Percentiles rank a stretch among this genome's conserved stretches.
Conservation (phyloP, 1,140 invertebrate genomes). For the Calliphora vicina region DNA sequence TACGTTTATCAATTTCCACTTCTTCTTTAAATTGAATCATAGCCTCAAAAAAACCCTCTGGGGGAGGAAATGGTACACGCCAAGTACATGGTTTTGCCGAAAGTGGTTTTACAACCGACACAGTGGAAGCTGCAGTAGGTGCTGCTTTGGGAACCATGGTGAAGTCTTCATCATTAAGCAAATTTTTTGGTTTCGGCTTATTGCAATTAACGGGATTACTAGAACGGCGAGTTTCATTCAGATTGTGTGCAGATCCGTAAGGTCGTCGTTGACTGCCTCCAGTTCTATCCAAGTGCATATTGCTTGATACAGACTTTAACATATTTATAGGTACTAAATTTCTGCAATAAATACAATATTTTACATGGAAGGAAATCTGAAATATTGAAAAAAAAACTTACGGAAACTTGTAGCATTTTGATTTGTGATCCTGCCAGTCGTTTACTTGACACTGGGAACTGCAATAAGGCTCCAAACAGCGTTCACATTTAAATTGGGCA, state of each 20-base stretch:
- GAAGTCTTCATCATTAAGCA: slow-evolving; percentile 12
- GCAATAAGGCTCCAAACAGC: slow-evolving; percentile 33
- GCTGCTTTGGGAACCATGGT: background rate
- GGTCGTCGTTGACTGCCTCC: background rate
- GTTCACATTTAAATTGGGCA: slow-evolving; percentile 29
- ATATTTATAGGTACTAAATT: background rate
- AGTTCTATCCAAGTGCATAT: background rate
- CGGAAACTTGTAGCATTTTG: slow-evolving; percentile 30
- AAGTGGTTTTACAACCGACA: background rate
- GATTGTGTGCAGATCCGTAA: background rate
- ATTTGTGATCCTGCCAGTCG: slow-evolving; percentile 37
- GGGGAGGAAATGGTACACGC: background rate
- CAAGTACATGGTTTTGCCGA: background rate
- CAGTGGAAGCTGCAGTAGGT: background rate
- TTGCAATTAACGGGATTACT: background rate
- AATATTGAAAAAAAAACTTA: background rate
- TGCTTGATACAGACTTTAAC: background rate
- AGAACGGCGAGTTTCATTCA: background rate
- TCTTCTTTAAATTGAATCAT: slow-evolving; percentile 31
- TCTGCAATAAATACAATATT: background rate
- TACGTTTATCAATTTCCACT: background rate
- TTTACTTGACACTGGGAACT: slow-evolving; percentile 25
- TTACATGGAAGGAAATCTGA: too few relatives aligned
- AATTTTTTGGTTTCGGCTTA: background rate
- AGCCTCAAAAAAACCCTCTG: slow-evolving; percentile 30